These are phyloP conservation scores for Coccyzus lansbergi DNA, from an alignment of 2,797 vertebrate species.

Conservation along the genomic window DNA sequence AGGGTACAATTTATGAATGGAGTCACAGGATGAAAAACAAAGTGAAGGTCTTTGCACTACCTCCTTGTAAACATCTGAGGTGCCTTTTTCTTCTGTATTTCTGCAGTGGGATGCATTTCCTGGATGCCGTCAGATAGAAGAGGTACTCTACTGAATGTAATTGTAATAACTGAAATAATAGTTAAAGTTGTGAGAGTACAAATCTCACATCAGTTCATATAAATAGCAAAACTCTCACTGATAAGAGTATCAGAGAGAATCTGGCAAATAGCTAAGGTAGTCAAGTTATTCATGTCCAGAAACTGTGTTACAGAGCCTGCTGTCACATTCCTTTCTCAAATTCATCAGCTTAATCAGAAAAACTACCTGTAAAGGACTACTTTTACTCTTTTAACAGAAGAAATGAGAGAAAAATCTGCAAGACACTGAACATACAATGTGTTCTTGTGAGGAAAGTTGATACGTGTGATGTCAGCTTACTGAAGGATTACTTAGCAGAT, in stretches of 20 bases:
- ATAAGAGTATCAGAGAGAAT: neutral
- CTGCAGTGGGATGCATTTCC: neutral
- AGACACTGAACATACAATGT: neutral
- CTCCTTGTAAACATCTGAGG: neutral
- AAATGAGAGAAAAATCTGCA: neutral
- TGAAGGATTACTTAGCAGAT: slow-evolving; percentile 59
- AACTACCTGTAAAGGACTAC: neutral
- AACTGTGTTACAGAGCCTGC: neutral
- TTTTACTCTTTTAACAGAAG: neutral
- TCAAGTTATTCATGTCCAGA: neutral
- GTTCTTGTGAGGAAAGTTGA: slow-evolving; percentile 35
- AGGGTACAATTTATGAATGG: neutral
- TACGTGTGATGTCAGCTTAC: slow-evolving; percentile 45
- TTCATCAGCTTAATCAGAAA: neutral
- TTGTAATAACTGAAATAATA: neutral
- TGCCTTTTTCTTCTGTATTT: neutral
- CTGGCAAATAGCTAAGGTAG: neutral
- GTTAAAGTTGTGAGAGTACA: neutral
- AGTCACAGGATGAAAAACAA: neutral
- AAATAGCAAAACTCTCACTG: neutral
- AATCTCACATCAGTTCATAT: neutral
- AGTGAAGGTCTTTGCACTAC: neutral
- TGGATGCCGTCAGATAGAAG: neutral
- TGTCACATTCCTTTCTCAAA: neutral
- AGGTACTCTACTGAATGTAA: neutral